Base-by-base conservation (phyloP, 1,140 invertebrate genomes). In the Drosophila gunungcola region DNA sequence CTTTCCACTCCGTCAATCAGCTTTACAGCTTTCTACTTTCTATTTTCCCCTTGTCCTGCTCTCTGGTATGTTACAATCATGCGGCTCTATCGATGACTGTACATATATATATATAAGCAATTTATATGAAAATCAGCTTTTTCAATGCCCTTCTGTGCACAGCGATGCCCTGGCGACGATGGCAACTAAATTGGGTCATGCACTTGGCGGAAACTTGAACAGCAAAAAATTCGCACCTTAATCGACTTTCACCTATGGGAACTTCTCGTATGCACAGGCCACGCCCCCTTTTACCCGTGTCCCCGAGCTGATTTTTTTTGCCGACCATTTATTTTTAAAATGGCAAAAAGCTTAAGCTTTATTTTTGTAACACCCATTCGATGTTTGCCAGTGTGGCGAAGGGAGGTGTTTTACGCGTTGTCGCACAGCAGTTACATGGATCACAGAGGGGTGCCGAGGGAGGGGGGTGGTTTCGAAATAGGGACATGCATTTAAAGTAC, bases 401-500 rank as follows among this genome's bases (percentile, higher is more conserved):
- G 32, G 46, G 41, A 5, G 52, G 42, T 45, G 54, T 29, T 45
- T 62, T 45, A 81, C 54, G 73, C 60, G 56, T 54, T 86, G 72
- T 76, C 64, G 64, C 80, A 52, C 55, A 72, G 56, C 41, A 41
- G 65, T 56, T 70, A 70, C 67, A 74, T 16, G 39, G 38, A 36
- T 38, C 39, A 3, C 29, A n/a, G 13, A 34, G n/a, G 4, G 29
- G 12, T 4, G 29, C 21, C 5, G 12, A 3, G 7, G 32, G 62
- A 3, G 7, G 32, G 62, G 55, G 36, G 27, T n/a, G n/a, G 1
- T 0, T 12, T 6, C 10, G 25, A 21, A 45, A 46, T 46, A 32
- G 62, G 48, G 65, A 69, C 51, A 64, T 83, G 79, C 82, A 83
- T 82, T 78, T 85, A 58, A 73, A 78, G 78, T 86, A 81, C 57